These are phyloP conservation scores for Streblospio benedicti DNA, from an alignment of 1,140 invertebrate species.

Conservation along the genomic window DNA sequence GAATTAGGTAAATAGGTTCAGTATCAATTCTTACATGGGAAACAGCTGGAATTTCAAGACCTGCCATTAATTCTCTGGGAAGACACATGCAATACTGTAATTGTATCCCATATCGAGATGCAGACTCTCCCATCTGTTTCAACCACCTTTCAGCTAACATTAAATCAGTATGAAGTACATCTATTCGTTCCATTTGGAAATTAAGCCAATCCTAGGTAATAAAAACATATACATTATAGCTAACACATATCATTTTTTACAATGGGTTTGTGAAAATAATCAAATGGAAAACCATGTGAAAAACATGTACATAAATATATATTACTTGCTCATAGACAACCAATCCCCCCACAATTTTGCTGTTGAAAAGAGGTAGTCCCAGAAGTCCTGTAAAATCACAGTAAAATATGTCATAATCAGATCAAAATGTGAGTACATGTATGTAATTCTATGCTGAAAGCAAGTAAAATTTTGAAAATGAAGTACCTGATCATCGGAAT, in stretches of 20 bases:
- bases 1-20: too few relatives aligned
- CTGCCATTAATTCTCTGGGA: constrained; percentile 13
- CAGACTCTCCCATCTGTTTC: constrained; percentile 14
- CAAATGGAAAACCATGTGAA: too few relatives aligned
- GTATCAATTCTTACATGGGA: too few relatives aligned
- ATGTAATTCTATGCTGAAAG: background rate
- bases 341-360: background rate
- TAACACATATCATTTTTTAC: too few relatives aligned
- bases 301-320: too few relatives aligned
- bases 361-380: background rate
- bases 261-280: too few relatives aligned
- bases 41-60: constrained; percentile 11
- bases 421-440: background rate
- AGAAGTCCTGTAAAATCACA: background rate
- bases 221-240: too few relatives aligned
- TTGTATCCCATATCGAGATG: constrained; percentile 6
- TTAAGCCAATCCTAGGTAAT: constrained; percentile 19
- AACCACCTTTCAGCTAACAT: constrained; percentile 13
- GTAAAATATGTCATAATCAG: background rate
- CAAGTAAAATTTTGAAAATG: background rate
- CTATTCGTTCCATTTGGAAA: constrained; percentile 12
- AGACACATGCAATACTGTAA: constrained; percentile 20
- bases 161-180: constrained; percentile 13
- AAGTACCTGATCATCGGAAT: background rate
- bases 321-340: background rate